These are phyloP conservation scores for Neoarius graeffei DNA, from an alignment of 2,113 vertebrate species.

Conservation along the genomic window DNA sequence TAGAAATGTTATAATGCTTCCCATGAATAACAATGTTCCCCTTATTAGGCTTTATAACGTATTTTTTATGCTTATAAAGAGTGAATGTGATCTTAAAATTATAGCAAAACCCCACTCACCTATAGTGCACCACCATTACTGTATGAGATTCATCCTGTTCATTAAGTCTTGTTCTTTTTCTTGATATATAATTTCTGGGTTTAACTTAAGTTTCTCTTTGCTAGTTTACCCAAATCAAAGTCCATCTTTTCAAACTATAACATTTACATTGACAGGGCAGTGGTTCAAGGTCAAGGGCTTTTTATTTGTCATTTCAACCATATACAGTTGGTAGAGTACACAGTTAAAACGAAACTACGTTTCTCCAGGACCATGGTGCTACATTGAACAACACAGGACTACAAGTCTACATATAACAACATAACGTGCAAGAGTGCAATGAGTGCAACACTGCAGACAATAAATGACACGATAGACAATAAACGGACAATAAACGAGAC, in stretches of 20 bases:
- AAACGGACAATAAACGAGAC: too few species aligned
- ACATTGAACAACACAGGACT: too few species aligned
- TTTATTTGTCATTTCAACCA: too few species aligned
- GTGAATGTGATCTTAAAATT: neutral
- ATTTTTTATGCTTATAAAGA: neutral
- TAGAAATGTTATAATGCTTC: neutral
- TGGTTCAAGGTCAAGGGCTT: too few species aligned
- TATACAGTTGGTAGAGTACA: too few species aligned
- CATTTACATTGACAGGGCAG: neutral
- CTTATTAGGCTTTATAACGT: neutral
- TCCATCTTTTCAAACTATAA: neutral
- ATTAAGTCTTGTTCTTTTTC: neutral
- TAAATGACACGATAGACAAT: too few species aligned
- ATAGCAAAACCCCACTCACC: neutral
- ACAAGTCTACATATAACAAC: too few species aligned
- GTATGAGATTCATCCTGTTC: neutral
- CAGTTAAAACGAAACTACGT: too few species aligned
- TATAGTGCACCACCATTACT: neutral
- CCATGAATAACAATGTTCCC: conserved; percentile 21
- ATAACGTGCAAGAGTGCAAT: too few species aligned
- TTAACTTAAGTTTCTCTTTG: neutral
- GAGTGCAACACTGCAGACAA: too few species aligned
- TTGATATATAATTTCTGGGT: neutral
- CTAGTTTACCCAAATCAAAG: neutral
- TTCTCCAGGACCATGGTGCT: too few species aligned